Conservation (phyloP, 2,113 vertebrate species). For the Tyrannus savana region DNA sequence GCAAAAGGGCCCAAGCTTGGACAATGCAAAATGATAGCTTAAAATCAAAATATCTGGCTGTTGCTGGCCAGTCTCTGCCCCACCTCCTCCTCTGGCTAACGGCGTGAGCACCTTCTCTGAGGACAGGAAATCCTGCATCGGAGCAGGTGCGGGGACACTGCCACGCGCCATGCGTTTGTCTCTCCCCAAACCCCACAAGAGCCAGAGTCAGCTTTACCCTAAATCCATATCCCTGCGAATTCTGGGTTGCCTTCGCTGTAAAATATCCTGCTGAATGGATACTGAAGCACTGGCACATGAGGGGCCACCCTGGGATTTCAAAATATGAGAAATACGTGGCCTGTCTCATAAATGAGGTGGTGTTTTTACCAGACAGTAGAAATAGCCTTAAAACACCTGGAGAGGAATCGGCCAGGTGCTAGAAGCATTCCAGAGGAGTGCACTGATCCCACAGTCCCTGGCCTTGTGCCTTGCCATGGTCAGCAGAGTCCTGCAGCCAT, state of each 20-base stretch:
- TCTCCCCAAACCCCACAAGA: not conserved
- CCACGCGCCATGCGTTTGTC: fast-evolving
- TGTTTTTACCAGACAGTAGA: not conserved
- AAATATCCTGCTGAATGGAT: not conserved
- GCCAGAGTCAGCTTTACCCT: not conserved
- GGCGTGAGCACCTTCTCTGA: not conserved
- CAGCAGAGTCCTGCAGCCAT: not conserved
- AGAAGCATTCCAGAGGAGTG: not conserved
- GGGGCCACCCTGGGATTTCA: too few relatives aligned
- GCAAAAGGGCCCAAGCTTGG: not conserved
- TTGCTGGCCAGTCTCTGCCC: not conserved
- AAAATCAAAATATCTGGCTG: not conserved
- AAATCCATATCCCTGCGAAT: not conserved
- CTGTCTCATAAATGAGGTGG: not conserved
- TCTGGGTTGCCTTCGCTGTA: not conserved
- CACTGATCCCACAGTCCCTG: fast-evolving
- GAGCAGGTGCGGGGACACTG: fast-evolving
- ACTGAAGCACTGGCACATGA: fast-evolving
- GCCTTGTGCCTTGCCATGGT: not conserved
- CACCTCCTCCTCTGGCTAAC: fast-evolving
- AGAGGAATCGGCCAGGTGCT: not conserved
- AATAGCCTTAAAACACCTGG: not conserved
- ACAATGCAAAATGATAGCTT: too few relatives aligned
- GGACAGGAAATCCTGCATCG: not conserved
- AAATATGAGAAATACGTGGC: not conserved